Evolutionary conservation across 92 coral and sea anemone species (phyloP).

Genomic region (Porites divaricata): DNA sequence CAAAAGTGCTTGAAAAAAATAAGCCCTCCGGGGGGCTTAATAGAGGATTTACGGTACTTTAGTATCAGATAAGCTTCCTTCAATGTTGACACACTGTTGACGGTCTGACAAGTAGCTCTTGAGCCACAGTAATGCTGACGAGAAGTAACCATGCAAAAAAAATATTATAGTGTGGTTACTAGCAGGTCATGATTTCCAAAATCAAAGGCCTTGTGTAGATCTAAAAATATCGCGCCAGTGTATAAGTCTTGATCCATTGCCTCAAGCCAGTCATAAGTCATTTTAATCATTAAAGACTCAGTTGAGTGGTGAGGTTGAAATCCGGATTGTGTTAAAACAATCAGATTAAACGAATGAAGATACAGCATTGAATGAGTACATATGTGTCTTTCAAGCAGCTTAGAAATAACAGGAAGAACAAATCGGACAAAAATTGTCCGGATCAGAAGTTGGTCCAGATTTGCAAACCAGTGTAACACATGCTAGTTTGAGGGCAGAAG

Average conservation of each 20-base stretch:
- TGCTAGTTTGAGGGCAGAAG: background rate
- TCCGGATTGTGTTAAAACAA: slow-evolving; percentile 2
- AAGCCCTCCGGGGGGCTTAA: no score
- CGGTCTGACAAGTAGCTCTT: slow-evolving; percentile 3
- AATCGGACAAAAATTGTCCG: slow-evolving; percentile 12
- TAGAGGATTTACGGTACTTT: no score
- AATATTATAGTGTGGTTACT: slow-evolving; percentile 6
- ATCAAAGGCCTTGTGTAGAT: no score
- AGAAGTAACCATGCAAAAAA: slow-evolving; percentile 1
- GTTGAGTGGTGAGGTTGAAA: slow-evolving; percentile 32
- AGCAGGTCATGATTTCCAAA: background rate
- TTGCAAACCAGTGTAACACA: slow-evolving; percentile 45
- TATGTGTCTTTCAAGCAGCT: slow-evolving; percentile 46
- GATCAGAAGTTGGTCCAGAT: slow-evolving; percentile 25
- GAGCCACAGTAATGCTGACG: background rate
- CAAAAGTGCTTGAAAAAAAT: no score
- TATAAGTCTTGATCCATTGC: slow-evolving; percentile 11
- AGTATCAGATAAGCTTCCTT: background rate
- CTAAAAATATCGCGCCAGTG: no score
- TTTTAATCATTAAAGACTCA: slow-evolving; percentile 15
- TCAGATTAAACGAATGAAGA: background rate
- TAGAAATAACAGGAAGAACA: slow-evolving; percentile 47
- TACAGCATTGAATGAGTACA: slow-evolving; percentile 10
- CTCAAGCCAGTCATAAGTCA: background rate
- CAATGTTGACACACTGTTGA: background rate